phyloP scores from a whole-genome alignment of 2,888 invertebrate species.

The Brachylomia viminalis region DNA sequence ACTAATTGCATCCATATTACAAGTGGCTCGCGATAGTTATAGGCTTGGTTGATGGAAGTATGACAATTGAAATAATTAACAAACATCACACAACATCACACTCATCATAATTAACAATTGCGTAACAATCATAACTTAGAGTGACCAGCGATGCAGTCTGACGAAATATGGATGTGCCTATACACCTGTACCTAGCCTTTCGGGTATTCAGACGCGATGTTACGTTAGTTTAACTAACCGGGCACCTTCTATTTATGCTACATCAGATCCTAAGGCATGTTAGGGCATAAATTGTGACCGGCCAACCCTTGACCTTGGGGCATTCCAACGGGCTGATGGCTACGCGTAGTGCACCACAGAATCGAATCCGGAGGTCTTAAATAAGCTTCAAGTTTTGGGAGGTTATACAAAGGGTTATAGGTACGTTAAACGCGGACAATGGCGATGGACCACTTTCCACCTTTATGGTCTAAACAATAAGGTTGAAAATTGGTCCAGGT shows the following conservation, averaged over 20 bases:
- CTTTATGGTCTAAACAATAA: not conserved
- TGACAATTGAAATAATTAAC: conserved; percentile 3
- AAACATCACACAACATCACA: not conserved
- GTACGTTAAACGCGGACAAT: not conserved
- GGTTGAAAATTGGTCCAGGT: not conserved
- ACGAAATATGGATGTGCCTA: not conserved
- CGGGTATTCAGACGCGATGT: no score
- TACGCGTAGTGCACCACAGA: not conserved
- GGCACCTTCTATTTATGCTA: conserved; percentile 17
- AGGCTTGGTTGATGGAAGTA: not conserved
- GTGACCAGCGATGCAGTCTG: not conserved
- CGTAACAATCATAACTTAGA: not conserved
- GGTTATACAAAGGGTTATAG: not conserved
- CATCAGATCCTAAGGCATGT: conserved; percentile 4
- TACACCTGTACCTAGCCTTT: no score
- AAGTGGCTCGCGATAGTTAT: not conserved
- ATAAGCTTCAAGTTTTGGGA: not conserved
- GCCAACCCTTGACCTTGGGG: conserved; percentile 19
- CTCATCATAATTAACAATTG: not conserved
- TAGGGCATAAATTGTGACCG: conserved; percentile 19
- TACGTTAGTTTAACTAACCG: not conserved
- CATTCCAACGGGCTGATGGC: not conserved
- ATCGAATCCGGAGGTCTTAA: not conserved
- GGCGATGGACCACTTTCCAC: not conserved
- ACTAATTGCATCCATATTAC: not conserved